These are phyloP conservation scores for Eurois occulta DNA, from an alignment of 2,888 invertebrate genomes.

Conservation along the genomic window DNA sequence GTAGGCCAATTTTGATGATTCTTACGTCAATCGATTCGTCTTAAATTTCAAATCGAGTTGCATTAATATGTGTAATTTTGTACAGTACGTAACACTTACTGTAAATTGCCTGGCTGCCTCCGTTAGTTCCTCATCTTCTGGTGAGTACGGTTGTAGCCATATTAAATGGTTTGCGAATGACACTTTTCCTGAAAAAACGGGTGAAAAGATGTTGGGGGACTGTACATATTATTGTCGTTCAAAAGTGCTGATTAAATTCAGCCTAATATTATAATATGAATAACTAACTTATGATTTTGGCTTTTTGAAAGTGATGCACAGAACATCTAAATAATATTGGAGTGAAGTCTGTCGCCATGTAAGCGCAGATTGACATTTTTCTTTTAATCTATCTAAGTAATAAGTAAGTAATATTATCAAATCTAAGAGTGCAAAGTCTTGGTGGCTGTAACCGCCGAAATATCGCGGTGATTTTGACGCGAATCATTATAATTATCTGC, in stretches of 20 bases:
- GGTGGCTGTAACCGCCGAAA: too few relatives aligned
- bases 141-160: conserved; percentile 28
- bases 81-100: conserved; percentile 11
- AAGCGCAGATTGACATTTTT: neutral
- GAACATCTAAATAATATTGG: too few relatives aligned
- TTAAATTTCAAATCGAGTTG: too few relatives aligned
- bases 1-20: too few relatives aligned
- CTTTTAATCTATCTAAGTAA: neutral
- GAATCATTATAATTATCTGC: too few relatives aligned
- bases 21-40: too few relatives aligned
- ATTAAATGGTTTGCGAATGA: conserved; percentile 36
- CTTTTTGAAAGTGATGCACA: too few relatives aligned
- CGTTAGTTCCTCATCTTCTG: conserved; percentile 15
- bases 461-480: too few relatives aligned
- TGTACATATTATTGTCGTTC: neutral
- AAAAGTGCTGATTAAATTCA: neutral
- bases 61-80: too few relatives aligned
- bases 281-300: too few relatives aligned
- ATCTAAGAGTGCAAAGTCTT: neutral
- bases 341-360: neutral
- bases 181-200: conserved; percentile 36
- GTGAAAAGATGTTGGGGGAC: neutral
- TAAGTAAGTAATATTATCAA: neutral
- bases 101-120: conserved; percentile 17
- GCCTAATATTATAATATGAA: too few relatives aligned